Evolutionary conservation across 2,113 vertebrate genomes (phyloP), one percentile per base, ranked within the genome.

Genomic region (Colinus virginianus): DNA sequence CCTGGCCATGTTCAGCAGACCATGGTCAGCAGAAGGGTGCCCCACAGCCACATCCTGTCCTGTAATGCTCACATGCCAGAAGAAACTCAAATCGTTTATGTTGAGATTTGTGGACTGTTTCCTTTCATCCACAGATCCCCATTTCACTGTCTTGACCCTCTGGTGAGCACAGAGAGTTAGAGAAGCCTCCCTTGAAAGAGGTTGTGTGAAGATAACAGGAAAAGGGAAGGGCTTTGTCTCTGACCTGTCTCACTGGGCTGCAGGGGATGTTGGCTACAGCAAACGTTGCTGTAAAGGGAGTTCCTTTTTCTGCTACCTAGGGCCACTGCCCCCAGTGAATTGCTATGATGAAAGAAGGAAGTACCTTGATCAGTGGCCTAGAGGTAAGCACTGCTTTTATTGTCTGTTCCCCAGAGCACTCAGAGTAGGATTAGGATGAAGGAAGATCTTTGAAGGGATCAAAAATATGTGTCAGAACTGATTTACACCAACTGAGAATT

Each of bases 1-100:
- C 59, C n/a, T 77, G 93, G 87, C 92, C 75, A 87, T 82, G 87
- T 78, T 78, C 78, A 91, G 64, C 64, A 89, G 78, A 94, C 93
- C 82, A 70, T 46, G 72, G 62, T 58, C 64, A 90, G 74, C 36
- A 86, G 86, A 64, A 56, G 81, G 88, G 30, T 74, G 66, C 70
- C 89, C 84, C 81, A 49, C 63, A 85, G 79, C 67, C 68, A 84
- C 11, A 19, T 86, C 72, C 51, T 74, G 26, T 78, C 94, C 26
- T 22, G 2, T 63, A 87, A 91, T 56, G 80, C 70, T 56, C 9
- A 49, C 23, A n/a, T 64, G 46, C 42, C 63, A 93, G 80, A 49
- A 76, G 77, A 93, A 77, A 69, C 34, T 76, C 38, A 78, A 94
- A 40, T 66, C 67, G 1, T 48, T 48, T 67, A 36, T 40, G 5